phyloP scores from a whole-genome alignment of 2,113 vertebrate genomes.

The Lipophrys pholis region DNA sequence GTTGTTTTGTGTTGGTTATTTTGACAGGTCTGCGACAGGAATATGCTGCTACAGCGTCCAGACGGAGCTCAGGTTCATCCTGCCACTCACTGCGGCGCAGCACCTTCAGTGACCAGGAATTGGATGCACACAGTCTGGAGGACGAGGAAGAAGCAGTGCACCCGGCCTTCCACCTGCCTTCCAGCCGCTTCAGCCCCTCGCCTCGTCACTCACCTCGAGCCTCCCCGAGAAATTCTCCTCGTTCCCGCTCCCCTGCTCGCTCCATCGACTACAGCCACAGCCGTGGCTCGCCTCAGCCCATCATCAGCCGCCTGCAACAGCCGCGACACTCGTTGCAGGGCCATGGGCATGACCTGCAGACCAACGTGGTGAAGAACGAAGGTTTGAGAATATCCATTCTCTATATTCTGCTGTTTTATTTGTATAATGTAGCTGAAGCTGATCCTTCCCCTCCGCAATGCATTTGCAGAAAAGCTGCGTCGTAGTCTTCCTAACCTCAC shows the following conservation, averaged over 20 bases:
- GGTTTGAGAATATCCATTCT: no score
- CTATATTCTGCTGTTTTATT: no score
- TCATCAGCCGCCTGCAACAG: conserved; percentile 95
- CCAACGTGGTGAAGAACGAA: conserved; percentile 95
- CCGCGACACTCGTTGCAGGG: conserved; percentile 96
- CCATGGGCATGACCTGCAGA: conserved; percentile 91
- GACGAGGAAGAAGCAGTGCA: conserved; percentile 94
- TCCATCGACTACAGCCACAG: conserved; percentile 89
- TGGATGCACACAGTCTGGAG: conserved; percentile 96
- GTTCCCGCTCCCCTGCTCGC: conserved; percentile 93
- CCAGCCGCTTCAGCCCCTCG: conserved; percentile 93
- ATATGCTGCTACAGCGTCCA: conserved; percentile 93
- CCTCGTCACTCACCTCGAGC: conserved; percentile 94
- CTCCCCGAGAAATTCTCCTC: conserved; percentile 95
- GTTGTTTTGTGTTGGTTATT: no score
- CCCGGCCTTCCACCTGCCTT: conserved; percentile 88
- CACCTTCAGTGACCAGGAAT: conserved; percentile 96
- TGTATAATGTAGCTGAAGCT: no score
- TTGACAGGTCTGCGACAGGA: conserved; percentile 93
- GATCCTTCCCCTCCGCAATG: background rate
- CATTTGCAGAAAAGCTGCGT: conserved; percentile 90
- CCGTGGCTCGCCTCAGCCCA: conserved; percentile 92
- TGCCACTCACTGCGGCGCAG: conserved; percentile 95
- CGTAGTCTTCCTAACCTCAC: conserved; percentile 98
- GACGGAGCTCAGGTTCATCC: conserved; percentile 97